A percentile compares a stretch with the other conserved stretches of the same genome.
Conservation (phyloP, 2,113 vertebrate genomes). For the Melanotaenia duboulayi region DNA sequence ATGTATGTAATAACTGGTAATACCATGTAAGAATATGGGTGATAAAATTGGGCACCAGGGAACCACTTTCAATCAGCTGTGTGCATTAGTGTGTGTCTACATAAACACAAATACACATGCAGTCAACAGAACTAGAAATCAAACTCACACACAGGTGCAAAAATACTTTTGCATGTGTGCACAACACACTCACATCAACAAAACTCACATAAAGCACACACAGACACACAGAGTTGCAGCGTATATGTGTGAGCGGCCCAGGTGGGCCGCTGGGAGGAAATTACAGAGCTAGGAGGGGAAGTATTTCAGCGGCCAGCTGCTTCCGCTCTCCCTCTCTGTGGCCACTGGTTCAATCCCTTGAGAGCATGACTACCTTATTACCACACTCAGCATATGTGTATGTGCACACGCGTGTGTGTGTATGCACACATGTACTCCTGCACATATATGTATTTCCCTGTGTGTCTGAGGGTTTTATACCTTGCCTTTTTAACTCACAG, state of each 20-base stretch:
- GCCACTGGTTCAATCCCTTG: constrained; percentile 57
- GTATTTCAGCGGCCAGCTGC: constrained; percentile 75
- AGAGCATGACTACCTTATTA: constrained; percentile 61
- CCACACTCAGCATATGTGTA: constrained; percentile 44
- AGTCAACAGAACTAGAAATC: constrained; percentile 11
- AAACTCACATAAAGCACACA: constrained; percentile 18
- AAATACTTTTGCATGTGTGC: constrained; percentile 14
- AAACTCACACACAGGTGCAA: constrained; percentile 8
- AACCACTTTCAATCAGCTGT: constrained; percentile 26
- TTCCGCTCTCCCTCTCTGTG: constrained; percentile 64
- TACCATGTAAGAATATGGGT: constrained; percentile 30
- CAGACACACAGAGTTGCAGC: constrained; percentile 19
- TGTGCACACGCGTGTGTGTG: constrained; percentile 25
- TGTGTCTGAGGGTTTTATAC: constrained; percentile 45
- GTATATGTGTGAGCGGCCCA: constrained; percentile 55
- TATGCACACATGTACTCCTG: neutral
- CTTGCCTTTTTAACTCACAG: constrained; percentile 53
- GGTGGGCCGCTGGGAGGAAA: constrained; percentile 74
- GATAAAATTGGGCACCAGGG: constrained; percentile 35
- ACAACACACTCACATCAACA: constrained; percentile 11
- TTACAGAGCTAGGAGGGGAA: constrained; percentile 70
- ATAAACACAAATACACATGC: neutral
- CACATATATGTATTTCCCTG: constrained; percentile 19
- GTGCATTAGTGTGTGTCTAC: constrained; percentile 23
- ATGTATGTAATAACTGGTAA: constrained; percentile 43